Conservation (phyloP, 2,113 vertebrate genomes). For the Saccopteryx bilineata region DNA sequence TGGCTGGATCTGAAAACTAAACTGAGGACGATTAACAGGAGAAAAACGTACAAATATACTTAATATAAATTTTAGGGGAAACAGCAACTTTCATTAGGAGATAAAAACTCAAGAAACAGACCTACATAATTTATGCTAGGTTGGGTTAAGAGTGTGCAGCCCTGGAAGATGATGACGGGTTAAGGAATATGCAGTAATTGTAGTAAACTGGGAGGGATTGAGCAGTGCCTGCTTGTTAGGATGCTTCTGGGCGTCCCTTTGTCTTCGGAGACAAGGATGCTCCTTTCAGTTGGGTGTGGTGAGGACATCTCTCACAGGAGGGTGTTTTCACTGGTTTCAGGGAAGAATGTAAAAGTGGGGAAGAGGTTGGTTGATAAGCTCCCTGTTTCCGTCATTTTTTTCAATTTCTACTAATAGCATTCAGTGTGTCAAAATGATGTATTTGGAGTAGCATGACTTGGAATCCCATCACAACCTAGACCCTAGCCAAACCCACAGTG, state of each 20-base stretch:
- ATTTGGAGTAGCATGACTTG: too few relatives aligned
- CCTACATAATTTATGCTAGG: not conserved
- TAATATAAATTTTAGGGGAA: not conserved
- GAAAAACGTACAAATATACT: not conserved
- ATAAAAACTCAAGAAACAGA: not conserved
- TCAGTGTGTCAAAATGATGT: not conserved
- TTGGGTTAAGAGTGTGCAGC: not conserved
- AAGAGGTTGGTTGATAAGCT: not conserved
- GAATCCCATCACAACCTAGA: not conserved
- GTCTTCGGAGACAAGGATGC: not conserved
- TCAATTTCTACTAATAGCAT: not conserved
- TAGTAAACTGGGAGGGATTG: rapidly evolving
- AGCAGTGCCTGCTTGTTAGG: too few relatives aligned
- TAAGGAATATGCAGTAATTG: not conserved
- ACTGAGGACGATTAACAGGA: not conserved
- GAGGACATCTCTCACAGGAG: not conserved
- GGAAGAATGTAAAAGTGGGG: not conserved
- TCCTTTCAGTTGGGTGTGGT: not conserved
- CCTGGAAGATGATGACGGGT: not conserved
- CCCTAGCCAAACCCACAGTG: too few relatives aligned
- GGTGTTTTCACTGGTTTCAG: not conserved
- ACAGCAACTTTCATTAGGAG: not conserved
- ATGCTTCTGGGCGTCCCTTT: not conserved
- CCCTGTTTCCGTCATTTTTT: not conserved
- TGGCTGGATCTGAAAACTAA: not conserved